Conservation (phyloP, 2,888 invertebrate genomes). For the Neoscelio sp. region DNA sequence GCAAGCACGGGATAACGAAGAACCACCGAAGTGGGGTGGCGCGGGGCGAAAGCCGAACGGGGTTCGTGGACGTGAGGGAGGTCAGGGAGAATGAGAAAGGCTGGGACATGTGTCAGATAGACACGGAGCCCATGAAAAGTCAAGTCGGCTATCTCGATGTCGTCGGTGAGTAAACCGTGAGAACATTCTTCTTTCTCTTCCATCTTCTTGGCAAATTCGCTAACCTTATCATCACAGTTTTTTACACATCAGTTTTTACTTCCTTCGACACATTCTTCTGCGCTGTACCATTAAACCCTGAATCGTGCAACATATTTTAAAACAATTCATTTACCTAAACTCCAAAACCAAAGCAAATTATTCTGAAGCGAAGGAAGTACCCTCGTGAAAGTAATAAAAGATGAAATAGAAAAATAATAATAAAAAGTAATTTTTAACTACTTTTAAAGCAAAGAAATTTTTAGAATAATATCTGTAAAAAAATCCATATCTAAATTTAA, state of each 20-base stretch:
- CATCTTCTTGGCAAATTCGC: slow-evolving; percentile 40
- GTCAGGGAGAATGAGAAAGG: slow-evolving; percentile 92
- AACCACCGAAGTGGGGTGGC: slow-evolving; percentile 93
- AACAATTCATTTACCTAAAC: slow-evolving; percentile 2
- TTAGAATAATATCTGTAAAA: too few relatives aligned
- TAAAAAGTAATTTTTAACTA: too few relatives aligned
- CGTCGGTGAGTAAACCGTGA: slow-evolving; percentile 84
- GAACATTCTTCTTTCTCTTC: slow-evolving; percentile 33
- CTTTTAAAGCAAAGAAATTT: too few relatives aligned
- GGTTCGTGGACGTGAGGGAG: slow-evolving; percentile 92
- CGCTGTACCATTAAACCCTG: neutral
- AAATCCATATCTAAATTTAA: too few relatives aligned
- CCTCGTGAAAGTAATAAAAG: too few relatives aligned
- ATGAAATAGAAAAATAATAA: too few relatives aligned
- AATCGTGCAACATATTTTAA: neutral
- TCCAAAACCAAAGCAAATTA: neutral
- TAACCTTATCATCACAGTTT: slow-evolving; percentile 33
- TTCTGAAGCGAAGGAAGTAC: too few relatives aligned
- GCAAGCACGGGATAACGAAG: slow-evolving; percentile 96
- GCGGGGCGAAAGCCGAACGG: slow-evolving; percentile 91
- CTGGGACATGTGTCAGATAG: slow-evolving; percentile 92
- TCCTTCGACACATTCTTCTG: slow-evolving; percentile 7
- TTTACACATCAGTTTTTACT: slow-evolving; percentile 20
- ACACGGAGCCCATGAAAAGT: slow-evolving; percentile 90
- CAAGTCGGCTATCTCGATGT: slow-evolving; percentile 88